Base-by-base conservation (phyloP, 2,888 invertebrate species). In the Pseudococcus longispinus region DNA sequence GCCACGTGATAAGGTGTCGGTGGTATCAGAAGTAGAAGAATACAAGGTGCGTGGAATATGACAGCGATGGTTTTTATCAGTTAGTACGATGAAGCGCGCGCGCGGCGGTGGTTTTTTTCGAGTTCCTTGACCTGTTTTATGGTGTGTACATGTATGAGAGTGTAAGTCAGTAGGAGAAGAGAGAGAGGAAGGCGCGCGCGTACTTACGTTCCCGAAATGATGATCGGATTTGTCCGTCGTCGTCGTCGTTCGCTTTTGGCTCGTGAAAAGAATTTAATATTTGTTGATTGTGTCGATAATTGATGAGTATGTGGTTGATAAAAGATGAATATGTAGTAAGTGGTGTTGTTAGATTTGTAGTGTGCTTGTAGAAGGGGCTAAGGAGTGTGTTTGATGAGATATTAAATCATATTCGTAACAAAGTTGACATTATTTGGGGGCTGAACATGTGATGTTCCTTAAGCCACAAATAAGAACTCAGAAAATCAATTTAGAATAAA, bases 121-220 rank as follows among this genome's bases (percentile, higher is more conserved):
- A 26, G 65, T 65, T 65, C 65, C 65, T 65, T 65, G 65, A 65
- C 65, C 65, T 26, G 65, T 65, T 65, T 65, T 65, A 26, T 26
- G 15, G 65, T 26, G 26, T 65, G 65, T 65, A 65, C 13, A 26
- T 26, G 65, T 65, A 65, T 65, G 65, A 11, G 23, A 13, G 23
- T 15, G 15, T 26, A 11, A 11, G 65, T 3, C 65, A 2, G 65
- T 26, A 26, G 65, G 26, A 26, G 26, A 26, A 15, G 65, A 13
- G 26, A 26, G 26, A 26, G 26, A 26, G 65, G 23, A 65, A 65
- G 65, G 65, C 65, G 65, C 65, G 65, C 65, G 65, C 65, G 65
- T 65, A n/a, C 51, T 51, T n/a, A 60, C 26, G 9, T 65, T 65
- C 26, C 13, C 26, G 65, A 65, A 65, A 65, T 65, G 65, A 65